Evolutionary conservation across 2,113 vertebrate genomes (phyloP), one percentile per base, ranked within the genome.

Genomic region (Aptenodytes patagonicus): DNA sequence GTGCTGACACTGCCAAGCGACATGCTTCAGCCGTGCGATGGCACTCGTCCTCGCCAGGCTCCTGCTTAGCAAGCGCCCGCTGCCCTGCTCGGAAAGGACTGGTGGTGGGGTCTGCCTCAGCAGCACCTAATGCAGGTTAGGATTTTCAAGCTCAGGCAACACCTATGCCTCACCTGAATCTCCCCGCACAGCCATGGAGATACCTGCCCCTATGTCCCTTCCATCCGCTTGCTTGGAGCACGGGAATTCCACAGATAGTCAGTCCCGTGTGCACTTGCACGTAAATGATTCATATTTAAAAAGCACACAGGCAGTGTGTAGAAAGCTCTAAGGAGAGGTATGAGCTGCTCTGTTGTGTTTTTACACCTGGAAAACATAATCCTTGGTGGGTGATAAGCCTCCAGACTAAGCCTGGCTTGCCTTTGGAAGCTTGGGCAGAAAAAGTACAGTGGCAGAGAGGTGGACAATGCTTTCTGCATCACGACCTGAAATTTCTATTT

Each of bases 201-300:
- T 15, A 2, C 6, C 57, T 68, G 52, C 8, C 28, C 7, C 20
- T 3, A 6, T 0, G 15, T 38, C 54, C 73, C 40, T 60, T 2
- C 9, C 16, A 4, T 2, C 60, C 0, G 0, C 55, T 62, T 0
- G 0, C 42, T 24, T 4, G 28, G 31, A 76, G 42, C 49, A 8
- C 0, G 0, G 26, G 9, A 13, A 28, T 20, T 34, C 44, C 10
- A 40, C n/a, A 46, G 19, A 10, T 0, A 25, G 14, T 40, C 36
- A 17, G 17, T n/a, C 40, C 52, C 5, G 0, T 20, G 26, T 6
- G 12, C 32, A 2, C 25, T 28, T 64, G 18, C 13, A 10, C 0
- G 0, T 10, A 16, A 51, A 29, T 11, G 5, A 24, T 40, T 52
- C 1, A 0, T 20, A 5, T 40, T 66, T 83, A 2, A 34, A 54